Evolutionary conservation across 2,888 invertebrate genomes (phyloP), one percentile per base, ranked within the genome.

Genomic region (Baccha elongata): DNA sequence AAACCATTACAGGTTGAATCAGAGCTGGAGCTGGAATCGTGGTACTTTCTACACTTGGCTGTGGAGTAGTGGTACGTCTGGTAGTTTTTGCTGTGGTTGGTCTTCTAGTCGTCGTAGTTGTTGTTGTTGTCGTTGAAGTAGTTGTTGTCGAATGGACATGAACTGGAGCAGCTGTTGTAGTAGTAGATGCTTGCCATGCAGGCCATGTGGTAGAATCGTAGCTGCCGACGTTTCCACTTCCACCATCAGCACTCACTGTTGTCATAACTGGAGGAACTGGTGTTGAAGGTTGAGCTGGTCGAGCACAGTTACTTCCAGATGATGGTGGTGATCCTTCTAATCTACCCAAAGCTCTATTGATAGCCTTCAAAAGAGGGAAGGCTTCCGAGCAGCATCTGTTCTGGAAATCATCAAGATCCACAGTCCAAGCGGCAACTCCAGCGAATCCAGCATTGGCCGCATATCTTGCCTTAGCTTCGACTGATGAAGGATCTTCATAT

Each of bases 341-440:
- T 7, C 93, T 91, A 29, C 96, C 95, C 21, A 98, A 91, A 0
- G 94, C 97, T 15, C 95, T 92, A 81, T 96, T 96, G 1, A 97
- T 93, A 1, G 95, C 94, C 44, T 94, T 93, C 10, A 97, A 91
- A 46, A 97, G 90, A 0, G 97, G 96, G 85, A 94, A 96, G 0
- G 96, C 91, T 87, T 96, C 96, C 3, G 91, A 91, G 88, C 97
- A 97, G 89, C 97, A 98, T 1, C 93, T 92, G 90, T 97, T 97
- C 85, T 93, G 93, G 88, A 96, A 97, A 89, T 98, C 97, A 86
- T 97, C 97, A 86, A 97, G 89, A 88, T 97, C 97, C 2, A 96
- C 92, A 0, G 97, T 97, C 97, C 97, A 97, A 0, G 96, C 95
- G 48, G 95, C 94, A 7, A 95, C 94, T 3, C 97, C 97, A 0